phyloP scores from a whole-genome alignment of 2,888 invertebrate genomes.

The Ischnus inquisitorius region DNA sequence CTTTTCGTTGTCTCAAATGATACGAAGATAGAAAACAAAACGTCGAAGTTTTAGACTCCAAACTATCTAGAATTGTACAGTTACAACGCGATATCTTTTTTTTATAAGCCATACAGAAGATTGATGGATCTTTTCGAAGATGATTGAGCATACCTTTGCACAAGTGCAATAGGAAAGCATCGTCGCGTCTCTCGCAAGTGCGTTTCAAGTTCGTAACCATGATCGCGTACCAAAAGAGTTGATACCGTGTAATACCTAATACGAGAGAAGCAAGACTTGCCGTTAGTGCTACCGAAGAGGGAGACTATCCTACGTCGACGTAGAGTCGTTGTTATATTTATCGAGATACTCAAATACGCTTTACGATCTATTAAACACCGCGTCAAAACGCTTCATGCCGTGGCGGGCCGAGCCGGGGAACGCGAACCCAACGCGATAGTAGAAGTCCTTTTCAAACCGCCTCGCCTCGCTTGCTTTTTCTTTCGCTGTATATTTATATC shows the following conservation, averaged over 20 bases:
- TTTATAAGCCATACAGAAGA: background rate
- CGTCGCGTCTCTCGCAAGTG: slow-evolving; percentile 11
- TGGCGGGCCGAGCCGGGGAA: slow-evolving; percentile 63
- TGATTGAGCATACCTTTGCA: slow-evolving; percentile 17
- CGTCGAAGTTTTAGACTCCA: background rate
- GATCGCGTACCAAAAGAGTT: slow-evolving; percentile 24
- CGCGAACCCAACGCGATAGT: slow-evolving; percentile 61
- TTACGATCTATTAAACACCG: slow-evolving; percentile 84
- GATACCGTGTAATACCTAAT: slow-evolving; percentile 45
- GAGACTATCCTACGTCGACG: slow-evolving; percentile 71
- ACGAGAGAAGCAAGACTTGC: slow-evolving; percentile 51
- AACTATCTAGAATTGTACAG: background rate
- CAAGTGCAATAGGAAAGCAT: slow-evolving; percentile 22
- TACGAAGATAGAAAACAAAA: background rate
- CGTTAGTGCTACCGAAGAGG: slow-evolving; percentile 27
- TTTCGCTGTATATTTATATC: slow-evolving; percentile 35
- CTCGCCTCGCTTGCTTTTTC: slow-evolving; percentile 58
- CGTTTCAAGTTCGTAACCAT: slow-evolving; percentile 2
- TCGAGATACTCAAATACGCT: slow-evolving; percentile 84
- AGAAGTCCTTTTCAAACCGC: slow-evolving; percentile 63
- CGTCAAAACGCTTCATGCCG: slow-evolving; percentile 80
- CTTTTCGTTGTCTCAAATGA: background rate
- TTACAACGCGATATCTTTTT: background rate
- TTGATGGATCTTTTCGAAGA: slow-evolving; percentile 8
- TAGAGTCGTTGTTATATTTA: slow-evolving; percentile 84